A percentile compares a stretch with the other conserved stretches of the same genome.
phyloP scores from a whole-genome alignment of 2,113 vertebrate species.

The Lycocorax pyrrhopterus region DNA sequence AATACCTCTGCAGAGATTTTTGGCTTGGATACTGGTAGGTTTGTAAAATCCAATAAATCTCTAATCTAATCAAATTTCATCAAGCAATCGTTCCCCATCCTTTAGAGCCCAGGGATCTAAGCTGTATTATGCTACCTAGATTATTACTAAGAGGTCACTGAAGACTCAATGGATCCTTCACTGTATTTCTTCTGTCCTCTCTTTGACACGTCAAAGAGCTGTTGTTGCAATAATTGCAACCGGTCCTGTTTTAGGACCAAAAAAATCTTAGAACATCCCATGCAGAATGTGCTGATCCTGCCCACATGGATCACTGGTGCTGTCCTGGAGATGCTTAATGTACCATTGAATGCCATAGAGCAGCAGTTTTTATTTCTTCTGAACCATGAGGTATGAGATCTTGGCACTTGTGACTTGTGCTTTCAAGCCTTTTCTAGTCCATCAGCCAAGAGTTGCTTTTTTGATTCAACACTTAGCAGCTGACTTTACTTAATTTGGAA shows the following conservation, averaged over 20 bases:
- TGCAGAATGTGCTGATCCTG: not conserved
- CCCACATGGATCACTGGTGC: not conserved
- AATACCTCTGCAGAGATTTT: not conserved
- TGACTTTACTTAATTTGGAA: not conserved
- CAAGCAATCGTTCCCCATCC: not conserved
- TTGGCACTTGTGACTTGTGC: not conserved
- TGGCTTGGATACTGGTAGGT: not conserved
- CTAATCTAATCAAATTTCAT: not conserved
- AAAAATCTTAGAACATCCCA: not conserved
- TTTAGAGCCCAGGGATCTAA: not conserved
- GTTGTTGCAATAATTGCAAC: not conserved
- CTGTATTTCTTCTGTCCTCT: not conserved
- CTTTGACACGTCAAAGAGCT: not conserved
- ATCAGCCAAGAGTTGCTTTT: not conserved
- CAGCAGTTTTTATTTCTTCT: not conserved
- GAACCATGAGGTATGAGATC: not conserved
- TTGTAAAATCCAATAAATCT: not conserved
- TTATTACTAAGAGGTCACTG: not conserved
- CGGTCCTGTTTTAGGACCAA: not conserved
- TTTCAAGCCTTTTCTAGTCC: not conserved
- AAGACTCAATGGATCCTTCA: not conserved
- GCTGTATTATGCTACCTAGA: not conserved
- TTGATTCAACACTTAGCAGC: not conserved
- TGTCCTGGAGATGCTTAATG: not conserved
- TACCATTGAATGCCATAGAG: not conserved